Base-by-base conservation (phyloP, 2,888 invertebrate genomes). In the Marronus borbonicus region DNA sequence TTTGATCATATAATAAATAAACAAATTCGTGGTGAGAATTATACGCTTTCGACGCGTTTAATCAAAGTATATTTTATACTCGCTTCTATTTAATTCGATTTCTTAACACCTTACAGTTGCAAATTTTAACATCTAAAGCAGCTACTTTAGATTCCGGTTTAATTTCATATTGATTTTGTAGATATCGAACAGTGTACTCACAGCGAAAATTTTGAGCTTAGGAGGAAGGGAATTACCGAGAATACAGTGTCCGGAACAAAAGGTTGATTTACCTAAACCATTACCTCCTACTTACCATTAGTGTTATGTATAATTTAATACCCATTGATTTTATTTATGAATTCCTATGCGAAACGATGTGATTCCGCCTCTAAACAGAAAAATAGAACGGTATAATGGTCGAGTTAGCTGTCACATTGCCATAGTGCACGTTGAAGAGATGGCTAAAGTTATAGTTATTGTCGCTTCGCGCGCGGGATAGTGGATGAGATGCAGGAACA, bases 371-470 rank as follows among this genome's bases (percentile, higher is more conserved):
- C 17, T 20, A 20, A 55, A 55, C 55, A 55, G 44, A 44, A 60
- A 28, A 62, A 24, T 31, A 5, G 28, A 62, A 31, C 28, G 28
- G 24, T 4, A 14, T 68, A 68, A 68, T 50, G 50, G 50, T 28
- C 28, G 50, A 12, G 28, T 12, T 68, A 50, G 68, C 49, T 68
- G 68, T 49, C 68, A 49, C 17, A 24, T 68, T 65, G 39, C 39
- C 36, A 39, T 39, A 17, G 17, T 39, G 17, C n/a, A 65, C 65
- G 65, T 65, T 17, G n/a, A 39, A 65, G 44, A 44, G 44, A 12
- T 8, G 44, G 44, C 3, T 44, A 44, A 44, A 44, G 65, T 65
- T 65, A 65, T 65, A 39, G 65, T 65, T 65, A 39, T 65, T 65
- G 44, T 65, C 65, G 65, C 39, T 65, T 55, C 20, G 55, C 55